phyloP scores from a whole-genome alignment of 2,113 vertebrate species.

The Tragelaphus imberbis region DNA sequence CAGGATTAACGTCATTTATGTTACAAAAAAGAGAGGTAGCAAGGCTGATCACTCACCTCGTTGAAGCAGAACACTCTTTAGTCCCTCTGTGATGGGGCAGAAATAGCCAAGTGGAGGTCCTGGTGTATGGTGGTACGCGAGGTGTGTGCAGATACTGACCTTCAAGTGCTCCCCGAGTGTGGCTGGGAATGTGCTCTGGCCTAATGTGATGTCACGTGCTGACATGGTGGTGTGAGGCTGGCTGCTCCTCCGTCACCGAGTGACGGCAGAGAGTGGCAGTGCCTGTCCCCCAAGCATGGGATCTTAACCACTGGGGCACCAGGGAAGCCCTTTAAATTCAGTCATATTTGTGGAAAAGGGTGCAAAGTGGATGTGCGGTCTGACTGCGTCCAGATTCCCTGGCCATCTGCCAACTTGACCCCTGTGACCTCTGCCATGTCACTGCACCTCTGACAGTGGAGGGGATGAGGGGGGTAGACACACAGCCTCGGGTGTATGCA shows the following conservation, averaged over 20 bases:
- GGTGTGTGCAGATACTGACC: not conserved
- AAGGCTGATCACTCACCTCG: not conserved
- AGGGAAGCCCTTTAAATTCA: not conserved
- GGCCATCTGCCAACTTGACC: not conserved
- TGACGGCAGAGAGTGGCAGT: not conserved
- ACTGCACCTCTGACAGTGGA: not conserved
- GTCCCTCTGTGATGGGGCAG: not conserved
- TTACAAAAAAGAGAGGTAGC: not conserved
- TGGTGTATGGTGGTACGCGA: accelerated
- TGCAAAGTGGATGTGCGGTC: not conserved
- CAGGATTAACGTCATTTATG: not conserved
- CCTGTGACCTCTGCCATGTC: not conserved
- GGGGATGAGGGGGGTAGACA: not conserved
- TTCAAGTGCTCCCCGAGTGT: accelerated
- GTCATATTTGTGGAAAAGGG: not conserved
- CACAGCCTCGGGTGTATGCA: too few relatives aligned
- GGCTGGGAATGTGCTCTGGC: not conserved
- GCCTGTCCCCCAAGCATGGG: not conserved
- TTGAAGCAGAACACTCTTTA: not conserved
- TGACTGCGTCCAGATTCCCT: not conserved
- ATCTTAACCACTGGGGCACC: not conserved
- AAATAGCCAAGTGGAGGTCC: not conserved
- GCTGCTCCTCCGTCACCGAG: not conserved
- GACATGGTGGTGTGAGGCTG: not conserved
- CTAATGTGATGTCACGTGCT: accelerated